Base-by-base conservation (phyloP, 2,888 invertebrate genomes). In the Scrobipalpa atriplicella region DNA sequence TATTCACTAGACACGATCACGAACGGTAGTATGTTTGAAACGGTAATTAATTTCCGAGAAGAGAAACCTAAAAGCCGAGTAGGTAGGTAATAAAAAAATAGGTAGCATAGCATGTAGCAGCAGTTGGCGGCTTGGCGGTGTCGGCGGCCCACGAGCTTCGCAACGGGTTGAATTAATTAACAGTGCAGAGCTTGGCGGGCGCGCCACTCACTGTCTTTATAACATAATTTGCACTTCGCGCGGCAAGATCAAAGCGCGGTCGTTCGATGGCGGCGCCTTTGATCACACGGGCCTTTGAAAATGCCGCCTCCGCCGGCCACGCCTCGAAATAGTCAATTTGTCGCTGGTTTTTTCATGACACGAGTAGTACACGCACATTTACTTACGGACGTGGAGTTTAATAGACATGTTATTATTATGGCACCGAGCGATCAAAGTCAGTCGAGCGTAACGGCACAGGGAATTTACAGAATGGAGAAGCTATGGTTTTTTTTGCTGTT, bases 161-260 rank as follows among this genome's bases (percentile, higher is more conserved):
- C 73, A 72, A 81, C 78, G 82, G 81, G 82, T 87, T 87, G 88
- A 91, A 91, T 90, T 91, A 92, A 92, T 92, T 90, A 91, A 81
- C 85, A 85, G 84, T 80, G 84, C 85, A 84, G 78, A 80, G 84
- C 80, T 83, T 80, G 86, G 84, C 86, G 82, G 82, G 82, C 85
- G 84, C 83, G 85, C 86, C 87, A 86, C 87, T 89, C 89, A 85
- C 88, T 89, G 90, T 90, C 91, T 92, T 91, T 92, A 92, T 91
- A 92, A 92, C 91, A 92, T 93, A 93, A 93, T 93, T 93, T 93
- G 93, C 93, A 93, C 92, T 92, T 92, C 86, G 84, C 82, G 91
- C 92, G 92, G 92, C 81, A 80, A 89, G 87, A 92, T 93, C 92
- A 93, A 93, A 92, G 92, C 81, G 78, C 82, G 84, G 84, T 86